A percentile compares a stretch with the other conserved stretches of the same genome.
phyloP scores from a whole-genome alignment of 2,113 vertebrate species.

The Xenus cinereus region DNA sequence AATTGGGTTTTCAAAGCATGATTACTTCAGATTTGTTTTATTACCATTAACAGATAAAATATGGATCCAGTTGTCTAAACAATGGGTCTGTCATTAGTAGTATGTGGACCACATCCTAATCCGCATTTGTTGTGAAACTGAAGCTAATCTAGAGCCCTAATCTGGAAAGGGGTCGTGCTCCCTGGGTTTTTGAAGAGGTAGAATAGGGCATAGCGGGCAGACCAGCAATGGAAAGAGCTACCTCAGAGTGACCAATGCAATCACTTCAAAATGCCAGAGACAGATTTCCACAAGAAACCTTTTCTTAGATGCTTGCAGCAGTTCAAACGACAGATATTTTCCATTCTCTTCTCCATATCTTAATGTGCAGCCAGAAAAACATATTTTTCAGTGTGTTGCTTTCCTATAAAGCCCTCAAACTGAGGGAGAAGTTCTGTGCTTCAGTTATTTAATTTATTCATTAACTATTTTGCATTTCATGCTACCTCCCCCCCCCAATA shows the following conservation, averaged over 20 bases:
- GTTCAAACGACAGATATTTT: neutral
- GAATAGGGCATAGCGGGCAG: rapidly evolving
- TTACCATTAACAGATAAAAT: neutral
- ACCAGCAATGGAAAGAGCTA: neutral
- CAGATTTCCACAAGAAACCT: neutral
- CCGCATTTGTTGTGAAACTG: neutral
- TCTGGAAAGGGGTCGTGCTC: rapidly evolving
- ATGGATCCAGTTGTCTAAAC: neutral
- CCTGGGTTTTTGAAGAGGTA: neutral
- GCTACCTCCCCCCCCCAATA: neutral
- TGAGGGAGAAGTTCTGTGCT: neutral
- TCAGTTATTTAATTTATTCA: neutral
- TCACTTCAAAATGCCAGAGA: neutral
- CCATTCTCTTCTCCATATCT: neutral
- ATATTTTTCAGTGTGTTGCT: neutral
- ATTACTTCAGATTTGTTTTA: neutral
- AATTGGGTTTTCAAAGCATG: neutral
- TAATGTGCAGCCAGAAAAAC: neutral
- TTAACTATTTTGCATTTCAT: neutral
- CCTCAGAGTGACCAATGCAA: neutral
- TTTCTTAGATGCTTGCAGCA: neutral
- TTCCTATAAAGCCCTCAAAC: neutral
- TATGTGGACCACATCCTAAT: neutral
- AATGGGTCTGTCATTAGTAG: neutral
- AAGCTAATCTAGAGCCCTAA: neutral